Conservation (phyloP, 2,888 invertebrate genomes). For the Nomada ferruginata region DNA sequence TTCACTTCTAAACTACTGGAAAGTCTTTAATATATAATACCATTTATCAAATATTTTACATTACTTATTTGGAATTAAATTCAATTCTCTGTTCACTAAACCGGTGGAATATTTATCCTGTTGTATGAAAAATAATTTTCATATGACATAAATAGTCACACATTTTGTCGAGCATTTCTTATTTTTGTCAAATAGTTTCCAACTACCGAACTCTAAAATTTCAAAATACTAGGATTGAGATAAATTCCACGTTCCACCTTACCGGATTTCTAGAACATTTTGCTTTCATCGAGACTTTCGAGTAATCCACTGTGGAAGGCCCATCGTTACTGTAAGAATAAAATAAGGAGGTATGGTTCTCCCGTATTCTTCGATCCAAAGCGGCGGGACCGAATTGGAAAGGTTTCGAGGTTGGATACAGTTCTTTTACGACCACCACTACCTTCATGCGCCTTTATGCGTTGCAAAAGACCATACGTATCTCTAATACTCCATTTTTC, state of each 20-base stretch:
- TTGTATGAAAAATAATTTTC: background rate
- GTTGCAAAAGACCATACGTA: constrained; percentile 47
- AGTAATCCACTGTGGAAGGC: constrained; percentile 20
- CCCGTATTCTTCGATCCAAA: constrained; percentile 49
- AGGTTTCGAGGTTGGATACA: constrained; percentile 53
- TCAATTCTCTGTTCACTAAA: too few species aligned
- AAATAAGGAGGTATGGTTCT: constrained; percentile 47
- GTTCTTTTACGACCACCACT: constrained; percentile 35
- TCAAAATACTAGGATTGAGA: too few species aligned
- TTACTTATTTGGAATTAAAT: too few species aligned
- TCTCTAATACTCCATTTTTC: constrained; percentile 35
- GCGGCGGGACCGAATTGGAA: constrained; percentile 61
- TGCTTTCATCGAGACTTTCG: constrained; percentile 35
- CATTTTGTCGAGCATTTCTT: background rate
- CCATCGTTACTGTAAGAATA: constrained; percentile 44
- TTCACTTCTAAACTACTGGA: background rate
- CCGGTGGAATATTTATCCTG: background rate
- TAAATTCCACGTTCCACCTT: too few species aligned
- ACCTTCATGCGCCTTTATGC: constrained; percentile 37
- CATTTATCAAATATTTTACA: too few species aligned
- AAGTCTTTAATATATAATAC: too few species aligned
- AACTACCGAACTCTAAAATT: too few species aligned
- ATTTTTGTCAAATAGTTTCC: background rate
- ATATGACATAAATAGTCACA: too few species aligned
- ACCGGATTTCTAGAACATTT: background rate